Evolutionary conservation across 2,797 vertebrate genomes (phyloP).

Genomic region (Sitta carolinensis): DNA sequence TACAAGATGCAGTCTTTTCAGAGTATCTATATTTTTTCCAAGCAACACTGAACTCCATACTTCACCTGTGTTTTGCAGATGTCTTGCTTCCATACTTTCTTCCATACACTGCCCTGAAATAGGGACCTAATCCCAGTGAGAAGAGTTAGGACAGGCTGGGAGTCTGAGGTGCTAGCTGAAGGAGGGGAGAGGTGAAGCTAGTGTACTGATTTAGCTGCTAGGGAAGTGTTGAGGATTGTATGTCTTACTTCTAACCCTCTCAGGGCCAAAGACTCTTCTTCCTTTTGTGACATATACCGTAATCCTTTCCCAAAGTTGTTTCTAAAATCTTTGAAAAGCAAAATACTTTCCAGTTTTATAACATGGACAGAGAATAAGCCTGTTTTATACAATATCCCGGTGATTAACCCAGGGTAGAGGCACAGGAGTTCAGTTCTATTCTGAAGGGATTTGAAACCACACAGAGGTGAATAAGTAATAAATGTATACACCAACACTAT

Average conservation of each 20-base stretch:
- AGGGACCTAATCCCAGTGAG: not conserved
- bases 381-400: not conserved
- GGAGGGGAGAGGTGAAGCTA: not conserved
- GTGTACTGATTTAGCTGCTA: not conserved
- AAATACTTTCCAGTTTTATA: not conserved
- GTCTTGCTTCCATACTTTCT: accelerated
- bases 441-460: not conserved
- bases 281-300: not conserved
- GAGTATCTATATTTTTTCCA: not conserved
- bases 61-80: not conserved
- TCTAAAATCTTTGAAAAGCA: not conserved
- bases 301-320: not conserved
- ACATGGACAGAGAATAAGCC: not conserved
- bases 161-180: not conserved
- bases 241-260: not conserved
- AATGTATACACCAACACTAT: not conserved
- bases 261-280: not conserved
- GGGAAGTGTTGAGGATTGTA: not conserved
- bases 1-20: not conserved
- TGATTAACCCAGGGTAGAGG: not conserved
- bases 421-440: not conserved
- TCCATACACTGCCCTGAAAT: not conserved
- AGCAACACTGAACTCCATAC: not conserved
- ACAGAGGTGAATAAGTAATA: not conserved
- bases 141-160: not conserved